Base-by-base conservation (phyloP, 2,888 invertebrate species). In the Leucophora obtusa region DNA sequence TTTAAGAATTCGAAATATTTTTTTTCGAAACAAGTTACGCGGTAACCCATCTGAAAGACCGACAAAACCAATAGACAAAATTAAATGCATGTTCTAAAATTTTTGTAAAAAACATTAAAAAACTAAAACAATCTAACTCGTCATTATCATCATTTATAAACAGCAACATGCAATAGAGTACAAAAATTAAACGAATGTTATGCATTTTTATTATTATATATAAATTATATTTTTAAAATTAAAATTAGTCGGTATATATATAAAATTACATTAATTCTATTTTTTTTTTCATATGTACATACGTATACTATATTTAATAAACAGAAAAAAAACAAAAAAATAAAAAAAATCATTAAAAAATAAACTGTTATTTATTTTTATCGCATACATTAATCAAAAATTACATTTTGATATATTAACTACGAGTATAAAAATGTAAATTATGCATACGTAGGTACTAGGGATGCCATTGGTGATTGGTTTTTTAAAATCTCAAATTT, bases 131-230 rank as follows among this genome's bases (percentile, higher is more conserved):
- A 74, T 59, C 24, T 60, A 24, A 28, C 4, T 28, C 38, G 21
- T 7, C 18, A 24, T 35, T 38, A 54, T 58, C 66, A 77, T 70
- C 73, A 65, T 65, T 80, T 72, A 70, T 58, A 28, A 63, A 51
- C 53, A 59, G 59, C 54, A 58, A 79, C 74, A 79, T 78, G 75
- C 78, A 79, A 75, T 75, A 71, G 74, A 82, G 78, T 78, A 82
- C 82, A 78, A 82, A 82, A 43, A 75, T 35, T 73, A 60, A 82
- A 78, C 65, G 69, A 82, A 82, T 75, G 78, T 66, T 54, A 63
- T 58, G 43, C 53, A 59, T 59, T 74, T 28, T 62, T 68, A 74
- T 62, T 74, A 50, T 77, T 35, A 62, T 21, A 70, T 50, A 59
- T 35, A 56, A 1, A 70, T n/a, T 50, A 59, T 65, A 70, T 33